Percentiles rank a stretch among this genome's conserved stretches.
Evolutionary conservation across 2,113 vertebrate species (phyloP).

Genomic region (Campylomormyrus tamandua): DNA sequence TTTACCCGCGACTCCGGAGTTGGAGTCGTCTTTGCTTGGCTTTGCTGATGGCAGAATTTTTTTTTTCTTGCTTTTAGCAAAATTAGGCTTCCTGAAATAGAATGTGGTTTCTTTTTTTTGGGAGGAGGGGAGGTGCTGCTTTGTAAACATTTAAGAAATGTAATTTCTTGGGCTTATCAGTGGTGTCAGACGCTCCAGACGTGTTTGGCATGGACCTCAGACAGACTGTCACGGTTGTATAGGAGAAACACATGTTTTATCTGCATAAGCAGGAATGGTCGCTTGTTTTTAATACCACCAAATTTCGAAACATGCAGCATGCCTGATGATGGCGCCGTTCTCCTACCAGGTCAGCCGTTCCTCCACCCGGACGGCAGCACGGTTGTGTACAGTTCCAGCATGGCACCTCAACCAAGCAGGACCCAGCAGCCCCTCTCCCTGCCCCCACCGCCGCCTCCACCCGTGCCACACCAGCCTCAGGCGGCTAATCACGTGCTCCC

Average conservation of each 20-base stretch:
- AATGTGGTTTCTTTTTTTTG: not conserved
- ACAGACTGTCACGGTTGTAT: not conserved
- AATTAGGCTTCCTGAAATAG: not conserved
- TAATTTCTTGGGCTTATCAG: not conserved
- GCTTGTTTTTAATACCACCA: not conserved
- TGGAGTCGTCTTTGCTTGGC: conserved; percentile 30
- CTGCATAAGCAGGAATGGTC: not conserved
- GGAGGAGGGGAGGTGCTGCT: not conserved
- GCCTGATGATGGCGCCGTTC: not conserved
- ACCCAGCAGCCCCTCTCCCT: conserved; percentile 65
- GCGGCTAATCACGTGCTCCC: conserved; percentile 69
- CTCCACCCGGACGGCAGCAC: conserved; percentile 76
- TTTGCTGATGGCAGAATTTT: conserved; percentile 25
- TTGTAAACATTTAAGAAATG: not conserved
- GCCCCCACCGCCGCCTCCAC: conserved; percentile 56
- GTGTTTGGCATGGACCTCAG: not conserved
- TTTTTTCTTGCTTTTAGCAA: not conserved
- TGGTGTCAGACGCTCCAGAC: not conserved
- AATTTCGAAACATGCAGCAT: not conserved
- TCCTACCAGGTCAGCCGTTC: conserved; percentile 71
- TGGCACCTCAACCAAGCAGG: conserved; percentile 46
- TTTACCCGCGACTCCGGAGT: not conserved
- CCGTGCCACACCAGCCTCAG: conserved; percentile 55
- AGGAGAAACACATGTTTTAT: not conserved
- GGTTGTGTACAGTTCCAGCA: conserved; percentile 73